These are phyloP conservation scores for Drosophila rufa DNA, from an alignment of 1,140 invertebrate genomes.

Conservation along the genomic window DNA sequence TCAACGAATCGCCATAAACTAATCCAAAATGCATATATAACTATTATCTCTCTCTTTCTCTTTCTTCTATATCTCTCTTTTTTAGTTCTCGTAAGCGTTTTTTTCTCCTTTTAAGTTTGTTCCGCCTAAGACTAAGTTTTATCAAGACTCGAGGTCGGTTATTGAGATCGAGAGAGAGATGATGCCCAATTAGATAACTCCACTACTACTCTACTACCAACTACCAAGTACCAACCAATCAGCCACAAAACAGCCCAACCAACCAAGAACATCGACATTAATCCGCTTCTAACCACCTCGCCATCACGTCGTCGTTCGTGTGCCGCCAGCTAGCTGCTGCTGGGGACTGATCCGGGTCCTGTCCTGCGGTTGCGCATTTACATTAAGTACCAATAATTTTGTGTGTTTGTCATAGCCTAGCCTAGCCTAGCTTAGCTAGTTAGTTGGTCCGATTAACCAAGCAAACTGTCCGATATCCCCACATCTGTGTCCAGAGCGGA, in stretches of 20 bases:
- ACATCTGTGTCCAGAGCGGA: not conserved
- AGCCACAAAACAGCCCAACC: constrained; percentile 56
- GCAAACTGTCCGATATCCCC: constrained; percentile 2
- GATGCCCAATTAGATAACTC: constrained; percentile 71
- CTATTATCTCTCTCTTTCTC: constrained; percentile 79
- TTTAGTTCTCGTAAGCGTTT: constrained; percentile 73
- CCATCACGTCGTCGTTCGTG: constrained; percentile 50
- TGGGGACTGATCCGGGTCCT: constrained; percentile 38
- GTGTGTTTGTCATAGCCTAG: constrained; percentile 33
- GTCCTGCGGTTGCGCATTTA: constrained; percentile 48
- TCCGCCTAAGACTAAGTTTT: constrained; percentile 64
- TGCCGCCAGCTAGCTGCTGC: constrained; percentile 26
- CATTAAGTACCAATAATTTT: constrained; percentile 50
- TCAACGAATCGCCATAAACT: constrained; percentile 64
- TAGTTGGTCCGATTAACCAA: constrained; percentile 16
- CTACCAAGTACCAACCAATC: constrained; percentile 55
- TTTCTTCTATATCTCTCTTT: constrained; percentile 75
- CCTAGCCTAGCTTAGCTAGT: constrained; percentile 27
- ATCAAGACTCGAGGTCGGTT: constrained; percentile 46
- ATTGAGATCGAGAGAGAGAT: constrained; percentile 72
- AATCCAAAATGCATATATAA: constrained; percentile 80
- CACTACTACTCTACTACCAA: constrained; percentile 51
- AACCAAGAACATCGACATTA: constrained; percentile 57
- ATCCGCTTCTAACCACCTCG: constrained; percentile 60
- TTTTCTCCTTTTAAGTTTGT: constrained; percentile 68